Evolutionary conservation across 2,888 invertebrate genomes (phyloP), one percentile per base, ranked within the genome.

Genomic region (Spicauda simplicius): DNA sequence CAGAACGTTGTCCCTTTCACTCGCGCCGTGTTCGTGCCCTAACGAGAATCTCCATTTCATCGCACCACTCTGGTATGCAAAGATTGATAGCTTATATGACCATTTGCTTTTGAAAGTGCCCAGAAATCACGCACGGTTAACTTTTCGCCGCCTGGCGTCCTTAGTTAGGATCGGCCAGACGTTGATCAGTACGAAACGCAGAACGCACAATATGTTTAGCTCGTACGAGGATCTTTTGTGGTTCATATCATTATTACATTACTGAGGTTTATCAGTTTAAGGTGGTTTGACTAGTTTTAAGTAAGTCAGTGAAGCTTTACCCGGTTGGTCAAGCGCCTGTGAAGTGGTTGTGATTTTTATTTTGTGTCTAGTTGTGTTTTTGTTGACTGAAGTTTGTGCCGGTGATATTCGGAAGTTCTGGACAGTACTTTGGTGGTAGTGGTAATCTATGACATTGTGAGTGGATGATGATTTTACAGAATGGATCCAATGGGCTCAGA

Each of bases 81-180:
- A 93, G 93, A 93, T 91, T 92, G 92, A 92, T 92, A 93, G 92
- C 88, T 87, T 92, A 90, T 93, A 91, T 86, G 93, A 91, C 93
- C 91, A 92, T 93, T 93, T 87, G 93, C 87, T 91, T 91, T 90
- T 90, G 89, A 90, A 88, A 88, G 87, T 88, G 87, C 85, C 83
- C 82, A 89, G 93, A 92, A 93, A 93, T 93, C 93, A 92, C 92
- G 93, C 90, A 86, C 92, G 88, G 88, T 87, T 90, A 87, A 90
- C 80, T 90, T 93, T 93, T 91, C 90, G 91, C 91, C 85, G 88
- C 87, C 89, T 89, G 88, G 91, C 93, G 91, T 92, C 91, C 90
- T 91, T 87, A 87, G 82, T 90, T 87, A 86, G 82, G 83, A 82
- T 77, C 87, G 83, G 84, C 80, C 86, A 83, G 85, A 84, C 87